Evolutionary conservation across 2,113 vertebrate species (phyloP).

Genomic region (Equus przewalskii): DNA sequence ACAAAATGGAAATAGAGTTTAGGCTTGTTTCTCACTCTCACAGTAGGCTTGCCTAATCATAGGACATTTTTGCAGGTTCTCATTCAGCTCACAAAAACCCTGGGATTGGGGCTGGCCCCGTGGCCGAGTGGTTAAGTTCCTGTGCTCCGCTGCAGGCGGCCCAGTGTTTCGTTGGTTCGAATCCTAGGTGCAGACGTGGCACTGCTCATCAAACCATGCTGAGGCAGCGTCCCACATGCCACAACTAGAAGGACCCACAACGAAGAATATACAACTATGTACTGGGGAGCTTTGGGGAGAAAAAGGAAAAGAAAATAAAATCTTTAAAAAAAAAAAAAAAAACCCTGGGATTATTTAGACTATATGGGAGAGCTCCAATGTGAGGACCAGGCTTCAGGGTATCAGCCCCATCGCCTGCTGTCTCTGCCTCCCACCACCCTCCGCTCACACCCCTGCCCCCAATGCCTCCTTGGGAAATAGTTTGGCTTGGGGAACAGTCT

Average conservation of each 20-base stretch:
- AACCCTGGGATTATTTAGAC: background rate
- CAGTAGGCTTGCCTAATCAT: background rate
- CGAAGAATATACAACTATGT: too few species aligned
- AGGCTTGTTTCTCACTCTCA: background rate
- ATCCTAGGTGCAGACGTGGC: too few species aligned
- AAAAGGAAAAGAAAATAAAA: too few species aligned
- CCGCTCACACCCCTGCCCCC: background rate
- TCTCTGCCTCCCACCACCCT: background rate
- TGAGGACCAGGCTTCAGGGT: background rate
- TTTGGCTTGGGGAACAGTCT: background rate
- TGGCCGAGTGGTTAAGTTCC: too few species aligned
- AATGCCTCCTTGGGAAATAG: background rate
- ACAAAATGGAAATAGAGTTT: background rate
- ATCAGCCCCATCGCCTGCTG: too few species aligned
- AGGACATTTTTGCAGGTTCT: background rate
- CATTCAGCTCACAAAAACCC: background rate
- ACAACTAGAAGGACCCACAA: too few species aligned
- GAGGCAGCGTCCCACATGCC: too few species aligned
- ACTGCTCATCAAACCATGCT: too few species aligned
- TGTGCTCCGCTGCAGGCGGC: too few species aligned
- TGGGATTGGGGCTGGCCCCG: too few species aligned
- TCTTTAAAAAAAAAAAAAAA: background rate
- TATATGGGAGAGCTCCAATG: background rate
- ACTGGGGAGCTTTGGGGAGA: too few species aligned
- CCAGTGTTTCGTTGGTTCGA: too few species aligned